Evolutionary conservation across 2,797 vertebrate genomes (phyloP).

Genomic region (Huso huso): DNA sequence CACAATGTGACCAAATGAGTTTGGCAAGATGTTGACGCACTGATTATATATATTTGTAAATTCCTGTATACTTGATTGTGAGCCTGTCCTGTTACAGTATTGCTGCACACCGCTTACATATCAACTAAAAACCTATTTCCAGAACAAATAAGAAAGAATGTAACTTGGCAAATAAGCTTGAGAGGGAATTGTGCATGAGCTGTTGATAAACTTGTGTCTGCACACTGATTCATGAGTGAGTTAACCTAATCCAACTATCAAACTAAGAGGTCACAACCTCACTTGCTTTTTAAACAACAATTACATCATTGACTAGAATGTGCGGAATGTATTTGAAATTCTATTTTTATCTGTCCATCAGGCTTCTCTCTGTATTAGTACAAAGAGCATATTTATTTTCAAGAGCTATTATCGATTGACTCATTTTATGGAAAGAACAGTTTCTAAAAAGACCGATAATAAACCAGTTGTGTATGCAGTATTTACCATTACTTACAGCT

Average conservation of each 20-base stretch:
- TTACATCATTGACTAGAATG: neutral
- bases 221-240: too few relatives aligned
- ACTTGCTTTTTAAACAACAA: neutral
- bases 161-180: too few relatives aligned
- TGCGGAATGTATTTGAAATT: neutral
- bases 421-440: neutral
- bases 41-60: too few relatives aligned
- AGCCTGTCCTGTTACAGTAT: too few relatives aligned
- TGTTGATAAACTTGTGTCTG: too few relatives aligned
- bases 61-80: too few relatives aligned
- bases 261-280: neutral
- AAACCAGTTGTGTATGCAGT: neutral
- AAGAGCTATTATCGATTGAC: neutral
- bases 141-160: too few relatives aligned
- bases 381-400: constrained; percentile 1
- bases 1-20: too few relatives aligned
- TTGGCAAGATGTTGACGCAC: too few relatives aligned
- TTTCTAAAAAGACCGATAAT: neutral
- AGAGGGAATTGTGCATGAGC: too few relatives aligned
- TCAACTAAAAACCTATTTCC: too few relatives aligned
- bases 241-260: neutral
- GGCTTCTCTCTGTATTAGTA: neutral
- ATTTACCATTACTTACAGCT: neutral
- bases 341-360: neutral
- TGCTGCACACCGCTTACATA: too few relatives aligned